A percentile compares a stretch with the other conserved stretches of the same genome.
Evolutionary conservation across 2,888 invertebrate species (phyloP).

Genomic region (Girardia tigrina): DNA sequence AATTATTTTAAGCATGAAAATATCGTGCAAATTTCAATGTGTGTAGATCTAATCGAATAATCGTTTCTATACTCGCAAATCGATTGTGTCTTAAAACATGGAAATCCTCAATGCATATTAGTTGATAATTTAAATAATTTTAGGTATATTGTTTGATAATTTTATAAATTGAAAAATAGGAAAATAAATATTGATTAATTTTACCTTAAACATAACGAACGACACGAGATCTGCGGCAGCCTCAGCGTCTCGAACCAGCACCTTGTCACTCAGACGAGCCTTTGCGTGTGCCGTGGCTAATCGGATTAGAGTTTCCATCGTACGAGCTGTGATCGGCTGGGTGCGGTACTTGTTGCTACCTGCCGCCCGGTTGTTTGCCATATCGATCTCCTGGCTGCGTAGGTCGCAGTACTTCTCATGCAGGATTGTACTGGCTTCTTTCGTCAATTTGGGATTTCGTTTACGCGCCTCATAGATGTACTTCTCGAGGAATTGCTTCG

Average conservation of each 20-base stretch:
- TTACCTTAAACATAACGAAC: constrained; percentile 74
- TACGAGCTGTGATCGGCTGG: constrained; percentile 87
- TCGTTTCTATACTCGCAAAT: too few relatives aligned
- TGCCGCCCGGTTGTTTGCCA: not conserved
- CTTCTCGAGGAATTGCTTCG: constrained; percentile 35
- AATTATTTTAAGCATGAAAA: too few relatives aligned
- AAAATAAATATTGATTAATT: too few relatives aligned
- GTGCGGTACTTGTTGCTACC: constrained; percentile 58
- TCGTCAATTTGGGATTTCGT: constrained; percentile 73
- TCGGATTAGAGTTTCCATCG: constrained; percentile 89
- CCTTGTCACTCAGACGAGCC: constrained; percentile 71
- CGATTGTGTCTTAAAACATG: too few relatives aligned
- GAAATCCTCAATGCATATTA: too few relatives aligned
- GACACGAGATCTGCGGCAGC: constrained; percentile 82
- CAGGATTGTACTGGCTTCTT: constrained; percentile 73
- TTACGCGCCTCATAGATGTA: constrained; percentile 63
- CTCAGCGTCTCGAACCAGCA: constrained; percentile 70
- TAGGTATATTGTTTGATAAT: too few relatives aligned
- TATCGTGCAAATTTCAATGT: too few relatives aligned
- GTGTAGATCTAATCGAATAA: too few relatives aligned
- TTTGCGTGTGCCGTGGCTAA: constrained; percentile 91
- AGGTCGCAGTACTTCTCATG: constrained; percentile 82
- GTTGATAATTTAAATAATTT: too few relatives aligned
- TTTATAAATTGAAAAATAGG: too few relatives aligned
- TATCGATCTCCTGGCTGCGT: constrained; percentile 65